A percentile compares a stretch with the other conserved stretches of the same genome.
Conservation (phyloP, 2,797 vertebrate species). For the Sphenodon punctatus region DNA sequence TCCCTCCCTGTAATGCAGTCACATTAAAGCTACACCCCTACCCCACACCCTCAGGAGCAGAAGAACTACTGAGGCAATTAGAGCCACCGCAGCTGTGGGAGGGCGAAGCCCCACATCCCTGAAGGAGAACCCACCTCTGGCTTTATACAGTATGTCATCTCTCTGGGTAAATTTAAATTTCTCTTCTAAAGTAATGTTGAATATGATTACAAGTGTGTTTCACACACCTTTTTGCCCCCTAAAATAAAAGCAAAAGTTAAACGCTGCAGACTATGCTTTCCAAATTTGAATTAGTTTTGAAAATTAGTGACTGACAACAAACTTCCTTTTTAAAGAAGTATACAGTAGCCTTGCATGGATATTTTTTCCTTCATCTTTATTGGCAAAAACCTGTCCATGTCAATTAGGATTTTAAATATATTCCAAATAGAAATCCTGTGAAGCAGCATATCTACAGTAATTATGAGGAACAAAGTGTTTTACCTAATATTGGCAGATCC, state of each 20-base stretch:
- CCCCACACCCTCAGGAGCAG: no score
- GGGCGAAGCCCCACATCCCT: no score
- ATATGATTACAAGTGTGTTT: not conserved
- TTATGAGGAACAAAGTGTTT: conserved; percentile 28
- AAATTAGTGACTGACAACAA: not conserved
- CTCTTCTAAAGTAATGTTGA: not conserved
- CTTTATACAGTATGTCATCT: not conserved
- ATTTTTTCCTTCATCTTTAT: not conserved
- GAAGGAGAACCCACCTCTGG: no score
- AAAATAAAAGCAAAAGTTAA: not conserved
- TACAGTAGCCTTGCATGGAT: not conserved
- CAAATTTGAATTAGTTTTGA: not conserved
- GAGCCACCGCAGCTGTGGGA: no score
- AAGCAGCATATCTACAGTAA: conserved; percentile 15
- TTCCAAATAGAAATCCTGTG: not conserved
- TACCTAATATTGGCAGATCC: not conserved
- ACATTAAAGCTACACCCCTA: no score
- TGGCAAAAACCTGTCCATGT: not conserved
- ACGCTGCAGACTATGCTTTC: not conserved
- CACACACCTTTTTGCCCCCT: not conserved
- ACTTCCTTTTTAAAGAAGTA: not conserved
- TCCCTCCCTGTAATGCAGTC: no score
- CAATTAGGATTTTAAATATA: conserved; percentile 6
- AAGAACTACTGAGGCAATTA: no score
- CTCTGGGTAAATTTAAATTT: not conserved